A percentile compares a stretch with the other conserved stretches of the same genome.
Conservation (phyloP, 2,113 vertebrate genomes). For the Heteronetta atricapilla region DNA sequence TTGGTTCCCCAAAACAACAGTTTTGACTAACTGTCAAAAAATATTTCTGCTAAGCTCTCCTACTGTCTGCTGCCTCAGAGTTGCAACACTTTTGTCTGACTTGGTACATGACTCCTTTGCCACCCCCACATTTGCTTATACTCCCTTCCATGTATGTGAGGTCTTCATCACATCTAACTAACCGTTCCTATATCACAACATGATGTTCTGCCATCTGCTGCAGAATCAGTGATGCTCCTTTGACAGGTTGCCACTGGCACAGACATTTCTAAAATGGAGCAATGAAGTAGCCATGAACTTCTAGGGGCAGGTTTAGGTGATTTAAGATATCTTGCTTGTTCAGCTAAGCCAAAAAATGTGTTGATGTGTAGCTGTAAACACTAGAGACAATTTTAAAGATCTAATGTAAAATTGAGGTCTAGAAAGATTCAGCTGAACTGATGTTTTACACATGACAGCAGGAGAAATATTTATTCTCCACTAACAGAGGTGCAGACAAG, state of each 20-base stretch:
- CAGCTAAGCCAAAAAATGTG: not conserved
- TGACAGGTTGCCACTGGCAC: not conserved
- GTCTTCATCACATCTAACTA: not conserved
- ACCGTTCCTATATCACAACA: not conserved
- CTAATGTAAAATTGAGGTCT: not conserved
- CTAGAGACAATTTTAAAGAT: slow-evolving; percentile 15
- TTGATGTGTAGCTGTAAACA: not conserved
- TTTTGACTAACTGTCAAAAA: not conserved
- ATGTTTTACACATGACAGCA: not conserved
- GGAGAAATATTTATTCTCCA: not conserved
- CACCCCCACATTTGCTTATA: not conserved
- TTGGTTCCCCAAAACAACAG: not conserved
- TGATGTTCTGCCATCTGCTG: not conserved
- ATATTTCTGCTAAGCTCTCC: not conserved
- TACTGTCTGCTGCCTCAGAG: not conserved
- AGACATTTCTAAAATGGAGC: not conserved
- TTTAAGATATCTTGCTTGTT: not conserved
- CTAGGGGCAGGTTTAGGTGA: not conserved
- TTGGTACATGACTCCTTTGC: not conserved
- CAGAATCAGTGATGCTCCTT: not conserved
- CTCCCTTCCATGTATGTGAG: not conserved
- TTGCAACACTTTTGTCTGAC: not conserved
- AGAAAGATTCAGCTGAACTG: not conserved
- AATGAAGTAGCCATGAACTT: not conserved
- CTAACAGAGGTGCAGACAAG: not conserved